phyloP scores from a whole-genome alignment of 2,113 vertebrate genomes.

The Pagrus major region DNA sequence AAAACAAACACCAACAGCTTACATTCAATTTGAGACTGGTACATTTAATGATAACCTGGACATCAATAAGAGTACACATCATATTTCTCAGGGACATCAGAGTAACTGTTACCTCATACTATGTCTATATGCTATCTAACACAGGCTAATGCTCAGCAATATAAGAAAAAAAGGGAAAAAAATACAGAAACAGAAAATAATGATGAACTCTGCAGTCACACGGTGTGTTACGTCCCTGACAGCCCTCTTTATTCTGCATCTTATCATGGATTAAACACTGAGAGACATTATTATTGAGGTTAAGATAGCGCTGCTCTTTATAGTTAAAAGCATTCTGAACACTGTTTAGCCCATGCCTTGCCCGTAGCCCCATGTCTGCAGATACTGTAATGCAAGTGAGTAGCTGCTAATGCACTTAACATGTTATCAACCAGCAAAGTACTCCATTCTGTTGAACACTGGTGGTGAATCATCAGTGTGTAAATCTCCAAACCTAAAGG shows the following conservation, averaged over 20 bases:
- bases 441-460: background rate
- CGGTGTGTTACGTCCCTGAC: background rate
- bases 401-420: background rate
- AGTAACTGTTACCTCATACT: background rate
- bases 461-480: background rate
- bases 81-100: background rate
- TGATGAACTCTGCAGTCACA: background rate
- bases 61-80: background rate
- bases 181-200: background rate
- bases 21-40: background rate
- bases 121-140: no score
- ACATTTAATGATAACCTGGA: background rate
- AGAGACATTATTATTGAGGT: background rate
- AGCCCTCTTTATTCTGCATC: background rate
- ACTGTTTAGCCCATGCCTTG: no score
- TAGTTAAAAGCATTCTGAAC: background rate
- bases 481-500: background rate
- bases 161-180: background rate
- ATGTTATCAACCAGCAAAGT: background rate
- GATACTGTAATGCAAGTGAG: background rate
- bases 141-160: background rate
- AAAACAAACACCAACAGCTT: background rate
- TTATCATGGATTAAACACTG: background rate
- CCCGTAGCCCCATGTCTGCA: background rate
- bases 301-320: background rate